Percentiles rank a stretch among this genome's conserved stretches.
Evolutionary conservation across 92 coral and sea anemone genomes (phyloP).

Genomic region (Isaurus tuberculatus): DNA sequence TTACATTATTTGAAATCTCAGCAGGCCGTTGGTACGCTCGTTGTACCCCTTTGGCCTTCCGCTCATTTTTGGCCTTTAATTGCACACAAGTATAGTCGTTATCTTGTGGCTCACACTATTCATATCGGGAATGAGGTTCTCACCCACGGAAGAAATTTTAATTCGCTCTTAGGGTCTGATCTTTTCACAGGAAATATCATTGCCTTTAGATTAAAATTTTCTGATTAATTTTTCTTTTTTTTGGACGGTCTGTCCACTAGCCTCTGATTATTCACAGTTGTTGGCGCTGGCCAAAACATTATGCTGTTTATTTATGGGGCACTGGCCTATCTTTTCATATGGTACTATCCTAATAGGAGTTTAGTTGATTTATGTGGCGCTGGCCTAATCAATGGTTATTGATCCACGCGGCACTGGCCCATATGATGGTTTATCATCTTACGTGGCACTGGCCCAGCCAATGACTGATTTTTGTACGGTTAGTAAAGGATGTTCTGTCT

Average conservation of each 20-base stretch:
- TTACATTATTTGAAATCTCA: constrained; percentile 24
- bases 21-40: constrained; percentile 11
- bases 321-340: constrained; percentile 34
- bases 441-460: constrained; percentile 52
- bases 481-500: constrained; percentile 44
- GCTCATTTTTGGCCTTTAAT: constrained; percentile 50
- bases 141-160: constrained; percentile 42
- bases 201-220: constrained; percentile 35
- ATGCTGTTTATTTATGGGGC: constrained; percentile 30
- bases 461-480: constrained; percentile 43
- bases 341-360: constrained; percentile 36
- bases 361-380: constrained; percentile 36
- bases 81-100: constrained; percentile 35
- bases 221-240: constrained; percentile 21
- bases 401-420: constrained; percentile 42
- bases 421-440: constrained; percentile 39
- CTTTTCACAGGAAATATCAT: constrained; percentile 48
- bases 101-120: constrained; percentile 19
- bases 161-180: constrained; percentile 57
- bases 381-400: constrained; percentile 48
- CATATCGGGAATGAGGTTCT: constrained; percentile 47
- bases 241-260: constrained; percentile 29
- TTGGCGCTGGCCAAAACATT: constrained; percentile 25
- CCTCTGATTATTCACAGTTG: constrained; percentile 31
- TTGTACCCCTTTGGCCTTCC: constrained; percentile 12